These are phyloP conservation scores for Clusia tigrina DNA, from an alignment of 2,888 invertebrate genomes.

Conservation along the genomic window DNA sequence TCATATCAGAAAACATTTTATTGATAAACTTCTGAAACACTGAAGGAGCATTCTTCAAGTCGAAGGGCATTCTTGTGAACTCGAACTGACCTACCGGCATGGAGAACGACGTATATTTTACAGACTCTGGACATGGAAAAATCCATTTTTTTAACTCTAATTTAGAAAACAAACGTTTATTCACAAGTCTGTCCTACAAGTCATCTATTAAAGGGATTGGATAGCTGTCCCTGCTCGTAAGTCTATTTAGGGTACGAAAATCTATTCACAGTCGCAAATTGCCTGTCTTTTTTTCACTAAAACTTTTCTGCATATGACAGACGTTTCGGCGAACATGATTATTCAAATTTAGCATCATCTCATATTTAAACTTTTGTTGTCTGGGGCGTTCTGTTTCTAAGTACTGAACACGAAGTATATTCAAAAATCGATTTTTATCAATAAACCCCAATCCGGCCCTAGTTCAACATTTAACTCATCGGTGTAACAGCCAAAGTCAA, in stretches of 20 bases:
- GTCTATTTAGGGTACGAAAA: conserved; percentile 25
- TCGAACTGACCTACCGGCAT: too few relatives aligned
- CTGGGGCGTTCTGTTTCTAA: neutral
- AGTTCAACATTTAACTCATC: neutral
- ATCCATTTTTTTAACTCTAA: conserved; percentile 15
- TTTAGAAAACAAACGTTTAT: conserved; percentile 16
- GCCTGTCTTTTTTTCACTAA: conserved; percentile 21
- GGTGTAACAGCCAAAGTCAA: neutral
- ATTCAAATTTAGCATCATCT: conserved; percentile 20
- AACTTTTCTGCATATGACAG: conserved; percentile 26
- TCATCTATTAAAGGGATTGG: conserved; percentile 29
- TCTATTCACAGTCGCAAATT: conserved; percentile 27
- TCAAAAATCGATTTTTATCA: neutral
- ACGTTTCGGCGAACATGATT: conserved; percentile 23
- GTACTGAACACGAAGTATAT: conserved; percentile 5
- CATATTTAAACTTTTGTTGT: conserved; percentile 12
- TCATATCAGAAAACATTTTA: conserved; percentile 36
- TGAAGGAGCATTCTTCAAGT: conserved; percentile 34
- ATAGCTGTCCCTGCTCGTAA: conserved; percentile 25
- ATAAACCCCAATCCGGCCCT: neutral
- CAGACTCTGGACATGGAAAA: conserved; percentile 29
- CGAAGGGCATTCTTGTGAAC: conserved; percentile 35
- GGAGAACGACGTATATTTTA: conserved; percentile 23
- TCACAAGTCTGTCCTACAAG: conserved; percentile 22
- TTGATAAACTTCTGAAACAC: conserved; percentile 39